Percentiles rank a stretch among this genome's conserved stretches.
phyloP scores from a whole-genome alignment of 2,888 invertebrate genomes.

The Lutraria lutraria region DNA sequence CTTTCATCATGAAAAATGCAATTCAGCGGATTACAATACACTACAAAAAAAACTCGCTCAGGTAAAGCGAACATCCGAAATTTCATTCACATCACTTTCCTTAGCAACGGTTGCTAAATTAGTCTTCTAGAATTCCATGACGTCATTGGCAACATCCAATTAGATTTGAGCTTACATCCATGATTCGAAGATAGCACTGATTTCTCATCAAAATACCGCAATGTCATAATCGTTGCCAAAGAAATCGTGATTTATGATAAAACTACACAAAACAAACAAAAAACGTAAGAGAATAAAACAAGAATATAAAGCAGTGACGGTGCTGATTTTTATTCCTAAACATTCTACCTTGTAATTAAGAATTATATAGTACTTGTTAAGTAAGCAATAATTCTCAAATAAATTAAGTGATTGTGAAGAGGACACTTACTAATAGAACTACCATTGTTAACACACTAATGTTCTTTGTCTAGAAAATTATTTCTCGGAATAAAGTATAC shows the following conservation, averaged over 20 bases:
- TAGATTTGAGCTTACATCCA: background rate
- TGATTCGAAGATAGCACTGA: background rate
- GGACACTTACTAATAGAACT: background rate
- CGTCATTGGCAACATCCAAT: constrained; percentile 23
- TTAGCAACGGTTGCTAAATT: constrained; percentile 60
- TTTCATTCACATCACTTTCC: constrained; percentile 46
- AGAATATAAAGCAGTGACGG: background rate
- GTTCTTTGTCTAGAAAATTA: too few species aligned
- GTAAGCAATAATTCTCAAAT: background rate
- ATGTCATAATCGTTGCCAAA: constrained; percentile 45
- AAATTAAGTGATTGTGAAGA: background rate
- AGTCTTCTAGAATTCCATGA: constrained; percentile 35
- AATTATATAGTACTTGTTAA: background rate
- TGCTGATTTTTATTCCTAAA: background rate
- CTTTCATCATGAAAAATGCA: constrained; percentile 18
- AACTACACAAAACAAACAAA: constrained; percentile 17
- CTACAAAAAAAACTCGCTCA: constrained; percentile 14
- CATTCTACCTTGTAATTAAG: background rate
- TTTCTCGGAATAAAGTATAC: too few species aligned
- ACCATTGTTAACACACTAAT: too few species aligned
- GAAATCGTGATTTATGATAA: constrained; percentile 44
- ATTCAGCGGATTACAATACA: constrained; percentile 31
- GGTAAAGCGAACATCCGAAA: constrained; percentile 15
- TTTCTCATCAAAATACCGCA: constrained; percentile 37
- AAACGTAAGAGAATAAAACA: background rate